phyloP scores from a whole-genome alignment of 2,797 vertebrate genomes.

The Anguilla pacifica region DNA sequence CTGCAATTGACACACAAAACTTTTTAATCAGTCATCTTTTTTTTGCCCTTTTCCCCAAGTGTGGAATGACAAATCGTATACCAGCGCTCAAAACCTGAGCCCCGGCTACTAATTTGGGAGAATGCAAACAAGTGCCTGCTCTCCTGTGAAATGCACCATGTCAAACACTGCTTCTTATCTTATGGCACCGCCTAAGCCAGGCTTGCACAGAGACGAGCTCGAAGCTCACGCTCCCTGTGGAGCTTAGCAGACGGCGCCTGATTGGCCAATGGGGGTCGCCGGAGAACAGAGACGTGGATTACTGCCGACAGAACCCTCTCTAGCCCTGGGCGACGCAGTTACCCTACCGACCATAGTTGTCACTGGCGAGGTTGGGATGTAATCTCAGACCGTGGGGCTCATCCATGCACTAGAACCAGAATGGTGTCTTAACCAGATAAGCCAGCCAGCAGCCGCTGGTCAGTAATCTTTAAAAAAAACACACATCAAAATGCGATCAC shows the following conservation, averaged over 20 bases:
- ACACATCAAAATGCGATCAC: not conserved
- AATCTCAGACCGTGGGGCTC: not conserved
- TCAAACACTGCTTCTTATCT: not conserved
- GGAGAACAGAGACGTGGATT: not conserved
- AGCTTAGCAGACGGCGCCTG: not conserved
- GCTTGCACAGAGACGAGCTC: not conserved
- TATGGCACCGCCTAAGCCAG: too few relatives aligned
- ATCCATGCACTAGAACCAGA: not conserved
- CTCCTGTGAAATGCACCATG: not conserved
- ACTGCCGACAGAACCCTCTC: not conserved
- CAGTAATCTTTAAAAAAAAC: not conserved
- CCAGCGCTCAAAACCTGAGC: not conserved
- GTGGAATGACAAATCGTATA: not conserved
- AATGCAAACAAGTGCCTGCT: not conserved
- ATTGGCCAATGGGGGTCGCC: not conserved
- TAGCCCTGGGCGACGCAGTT: not conserved
- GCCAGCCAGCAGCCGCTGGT: not conserved
- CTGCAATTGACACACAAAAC: not conserved
- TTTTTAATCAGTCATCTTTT: not conserved
- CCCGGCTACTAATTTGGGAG: not conserved
- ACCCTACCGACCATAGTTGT: not conserved
- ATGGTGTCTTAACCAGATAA: not conserved
- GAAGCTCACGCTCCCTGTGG: not conserved
- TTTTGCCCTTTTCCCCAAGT: not conserved
- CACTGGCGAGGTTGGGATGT: not conserved